phyloP scores from a whole-genome alignment of 2,888 invertebrate species.

The Malacosoma neustria region DNA sequence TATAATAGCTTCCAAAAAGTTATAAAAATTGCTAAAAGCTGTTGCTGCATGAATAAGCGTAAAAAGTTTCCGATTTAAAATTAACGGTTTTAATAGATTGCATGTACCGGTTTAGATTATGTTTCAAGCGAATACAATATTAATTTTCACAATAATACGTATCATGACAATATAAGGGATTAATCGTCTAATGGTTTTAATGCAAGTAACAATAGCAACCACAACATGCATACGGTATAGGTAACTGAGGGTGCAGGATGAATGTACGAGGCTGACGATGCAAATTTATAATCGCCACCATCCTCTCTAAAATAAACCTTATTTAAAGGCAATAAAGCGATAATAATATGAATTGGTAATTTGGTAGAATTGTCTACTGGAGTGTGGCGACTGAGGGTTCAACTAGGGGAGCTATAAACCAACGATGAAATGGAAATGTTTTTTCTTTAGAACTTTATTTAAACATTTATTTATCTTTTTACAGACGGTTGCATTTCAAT shows the following conservation, averaged over 20 bases:
- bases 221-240: slow-evolving; percentile 64
- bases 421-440: slow-evolving; percentile 42
- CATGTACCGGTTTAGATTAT: slow-evolving; percentile 8
- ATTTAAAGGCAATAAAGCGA: slow-evolving; percentile 24
- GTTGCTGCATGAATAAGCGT: background rate
- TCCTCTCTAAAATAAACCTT: slow-evolving; percentile 29
- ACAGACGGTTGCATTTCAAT: slow-evolving; percentile 27
- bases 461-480: slow-evolving; percentile 44
- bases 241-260: slow-evolving; percentile 61
- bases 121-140: slow-evolving; percentile 13
- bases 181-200: slow-evolving; percentile 65
- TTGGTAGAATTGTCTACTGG: slow-evolving; percentile 43
- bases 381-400: slow-evolving; percentile 57
- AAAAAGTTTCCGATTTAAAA: slow-evolving; percentile 15
- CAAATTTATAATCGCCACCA: slow-evolving; percentile 15
- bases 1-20: too few relatives aligned
- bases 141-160: slow-evolving; percentile 30
- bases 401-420: slow-evolving; percentile 50
- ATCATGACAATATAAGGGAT: slow-evolving; percentile 47
- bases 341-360: slow-evolving; percentile 15
- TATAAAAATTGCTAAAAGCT: too few relatives aligned
- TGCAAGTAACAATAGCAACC: slow-evolving; percentile 56
- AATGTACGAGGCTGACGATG: slow-evolving; percentile 49
- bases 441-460: slow-evolving; percentile 43
- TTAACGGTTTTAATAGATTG: slow-evolving; percentile 3